Base-by-base conservation (phyloP, 2,113 vertebrate species). In the Chionodraco myersi region DNA sequence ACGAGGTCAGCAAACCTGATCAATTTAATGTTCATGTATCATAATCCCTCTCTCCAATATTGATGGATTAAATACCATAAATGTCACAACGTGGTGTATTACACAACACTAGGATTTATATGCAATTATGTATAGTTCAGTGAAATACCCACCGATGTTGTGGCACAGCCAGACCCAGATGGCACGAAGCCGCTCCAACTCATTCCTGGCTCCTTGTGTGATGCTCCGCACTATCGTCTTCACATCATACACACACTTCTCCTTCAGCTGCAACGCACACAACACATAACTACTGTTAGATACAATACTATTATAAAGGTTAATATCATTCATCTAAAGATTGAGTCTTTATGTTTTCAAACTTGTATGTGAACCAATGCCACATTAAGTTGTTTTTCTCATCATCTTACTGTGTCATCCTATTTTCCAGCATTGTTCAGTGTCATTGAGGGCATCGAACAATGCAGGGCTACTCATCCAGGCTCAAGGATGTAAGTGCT, bases 141-240 rank as follows among this genome's bases (percentile, higher is more conserved):
- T 62, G 13, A 68, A 21, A 44, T 7, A 92, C 90, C 82, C 53
- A 95, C 96, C 90, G 0, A 96, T 95, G 88, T 95, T 96, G 86
- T 96, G 91, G 84, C 96, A 97, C 66, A 97, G 85, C 96, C 96
- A 97, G 63, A 95, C 90, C 95, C 96, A 94, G 74, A 94, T 92
- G 49, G 95, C 91, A 21, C 95, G 84, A 21, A 92, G 49, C 52
- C 36, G 92, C 88, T 97, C 95, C 94, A 97, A 80, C 49, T 95
- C 91, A 5, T 73, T 94, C 13, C 79, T 88, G 86, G 90, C 71
- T 75, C 72, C 91, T 7, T 89, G 89, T 4, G 95, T 95, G 88
- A 96, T 88, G 60, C 81, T 84, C 51, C 83, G 86, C 1, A 92
- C 87, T 0, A 96, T 93, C 15, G 67, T 79, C 77, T 94, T 90